Percentiles rank a stretch among this genome's conserved stretches.
phyloP scores from a whole-genome alignment of 2,888 invertebrate species.

The Argyresthia goedartella region DNA sequence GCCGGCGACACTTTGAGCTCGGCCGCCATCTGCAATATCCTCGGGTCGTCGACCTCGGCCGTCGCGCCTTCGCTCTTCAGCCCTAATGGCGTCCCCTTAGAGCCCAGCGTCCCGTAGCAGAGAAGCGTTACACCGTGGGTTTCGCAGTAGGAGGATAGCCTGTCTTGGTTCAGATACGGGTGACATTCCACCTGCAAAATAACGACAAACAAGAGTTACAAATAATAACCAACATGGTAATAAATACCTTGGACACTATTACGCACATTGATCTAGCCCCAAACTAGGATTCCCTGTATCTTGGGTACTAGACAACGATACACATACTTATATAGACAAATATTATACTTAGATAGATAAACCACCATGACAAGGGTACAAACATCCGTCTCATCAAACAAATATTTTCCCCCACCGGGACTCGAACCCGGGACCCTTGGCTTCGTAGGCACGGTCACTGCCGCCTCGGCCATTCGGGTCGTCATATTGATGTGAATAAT shows the following conservation, averaged over 20 bases:
- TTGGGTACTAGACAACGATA: too few relatives aligned
- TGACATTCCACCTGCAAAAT: slow-evolving; percentile 80
- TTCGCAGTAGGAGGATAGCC: slow-evolving; percentile 76
- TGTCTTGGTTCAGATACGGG: slow-evolving; percentile 79
- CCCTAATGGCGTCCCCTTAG: slow-evolving; percentile 77
- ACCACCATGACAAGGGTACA: too few relatives aligned
- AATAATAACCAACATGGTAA: neutral
- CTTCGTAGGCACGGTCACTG: too few relatives aligned
- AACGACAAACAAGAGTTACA: neutral
- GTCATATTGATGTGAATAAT: too few relatives aligned
- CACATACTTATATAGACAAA: too few relatives aligned
- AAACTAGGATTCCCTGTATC: neutral
- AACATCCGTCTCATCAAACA: too few relatives aligned
- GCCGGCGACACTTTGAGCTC: slow-evolving; percentile 37
- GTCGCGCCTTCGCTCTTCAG: slow-evolving; percentile 75
- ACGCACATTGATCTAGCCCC: neutral
- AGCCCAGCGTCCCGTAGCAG: slow-evolving; percentile 85
- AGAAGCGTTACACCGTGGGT: slow-evolving; percentile 75
- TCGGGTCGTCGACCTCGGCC: slow-evolving; percentile 77
- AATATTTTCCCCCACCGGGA: too few relatives aligned
- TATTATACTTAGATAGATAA: too few relatives aligned
- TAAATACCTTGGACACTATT: too few relatives aligned
- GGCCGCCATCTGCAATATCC: slow-evolving; percentile 62
- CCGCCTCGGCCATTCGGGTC: too few relatives aligned
- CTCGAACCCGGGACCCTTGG: too few relatives aligned